These are phyloP conservation scores for Lutjanus campechanus DNA, from an alignment of 2,797 vertebrate species.

Conservation along the genomic window DNA sequence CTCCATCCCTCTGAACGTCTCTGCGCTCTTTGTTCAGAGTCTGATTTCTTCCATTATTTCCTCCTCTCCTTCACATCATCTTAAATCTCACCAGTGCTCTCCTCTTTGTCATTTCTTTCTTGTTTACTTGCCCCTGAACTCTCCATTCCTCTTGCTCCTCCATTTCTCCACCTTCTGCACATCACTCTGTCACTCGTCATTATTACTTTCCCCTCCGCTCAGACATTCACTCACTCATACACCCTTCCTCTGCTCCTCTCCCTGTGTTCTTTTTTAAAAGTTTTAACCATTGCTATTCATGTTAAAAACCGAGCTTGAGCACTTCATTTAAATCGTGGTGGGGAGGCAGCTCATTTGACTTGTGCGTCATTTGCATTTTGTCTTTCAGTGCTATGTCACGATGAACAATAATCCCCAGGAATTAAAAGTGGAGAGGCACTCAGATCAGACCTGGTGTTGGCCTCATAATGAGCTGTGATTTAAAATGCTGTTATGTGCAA, in stretches of 20 bases:
- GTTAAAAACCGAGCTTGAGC: slow-evolving; percentile 21
- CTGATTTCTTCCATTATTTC: background rate
- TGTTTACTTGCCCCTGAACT: slow-evolving; percentile 30
- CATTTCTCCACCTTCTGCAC: slow-evolving; percentile 6
- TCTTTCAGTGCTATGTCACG: slow-evolving; percentile 50
- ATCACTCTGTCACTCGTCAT: slow-evolving; percentile 29
- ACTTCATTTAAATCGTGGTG: slow-evolving; percentile 5
- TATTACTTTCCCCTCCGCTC: slow-evolving; percentile 15
- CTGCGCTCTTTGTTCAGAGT: slow-evolving; percentile 26
- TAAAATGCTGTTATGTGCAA: slow-evolving; percentile 63
- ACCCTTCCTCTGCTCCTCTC: background rate
- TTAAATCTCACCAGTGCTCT: slow-evolving; percentile 28
- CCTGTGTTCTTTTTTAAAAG: background rate
- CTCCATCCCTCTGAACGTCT: slow-evolving; percentile 24
- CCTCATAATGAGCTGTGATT: slow-evolving; percentile 63
- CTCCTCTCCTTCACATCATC: background rate
- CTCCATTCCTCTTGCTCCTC: slow-evolving; percentile 19
- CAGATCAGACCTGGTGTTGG: slow-evolving; percentile 51
- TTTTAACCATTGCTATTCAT: slow-evolving; percentile 19
- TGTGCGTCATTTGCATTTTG: slow-evolving; percentile 55
- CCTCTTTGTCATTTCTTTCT: slow-evolving; percentile 38
- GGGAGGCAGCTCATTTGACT: slow-evolving; percentile 30
- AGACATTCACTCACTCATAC: slow-evolving; percentile 1
- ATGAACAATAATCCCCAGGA: slow-evolving; percentile 65
- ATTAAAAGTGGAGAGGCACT: slow-evolving; percentile 61